These are phyloP conservation scores for Benthosema pterotum DNA, from an alignment of 2,797 vertebrate species.

Conservation along the genomic window DNA sequence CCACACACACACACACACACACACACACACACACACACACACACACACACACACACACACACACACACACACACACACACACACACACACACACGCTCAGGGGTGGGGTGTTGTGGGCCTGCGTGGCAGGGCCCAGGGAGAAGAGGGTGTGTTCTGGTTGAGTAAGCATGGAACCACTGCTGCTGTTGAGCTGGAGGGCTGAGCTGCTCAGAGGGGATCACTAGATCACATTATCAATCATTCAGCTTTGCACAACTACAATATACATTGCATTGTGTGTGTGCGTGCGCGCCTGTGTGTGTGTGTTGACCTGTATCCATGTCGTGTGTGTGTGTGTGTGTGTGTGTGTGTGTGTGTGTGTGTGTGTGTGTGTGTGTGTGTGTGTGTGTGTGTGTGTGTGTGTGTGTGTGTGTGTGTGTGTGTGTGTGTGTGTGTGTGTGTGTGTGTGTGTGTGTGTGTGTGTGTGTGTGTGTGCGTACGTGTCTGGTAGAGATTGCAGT, in stretches of 20 bases:
- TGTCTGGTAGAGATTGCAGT: no score
- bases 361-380: conserved; percentile 23
- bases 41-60: not conserved
- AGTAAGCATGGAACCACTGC: conserved; percentile 64
- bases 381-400: conserved; percentile 23
- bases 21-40: conserved; percentile 12
- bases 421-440: no score
- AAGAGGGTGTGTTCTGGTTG: conserved; percentile 66
- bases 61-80: conserved; percentile 20
- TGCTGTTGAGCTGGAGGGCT: conserved; percentile 53
- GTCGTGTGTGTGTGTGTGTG: conserved; percentile 29
- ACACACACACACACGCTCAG: conserved; percentile 11
- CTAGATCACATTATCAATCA: conserved; percentile 80
- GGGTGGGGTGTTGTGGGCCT: not conserved
- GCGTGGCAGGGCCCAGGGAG: conserved; percentile 44
- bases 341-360: conserved; percentile 17
- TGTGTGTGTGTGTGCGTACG: no score
- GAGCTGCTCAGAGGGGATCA: conserved; percentile 67
- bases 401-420: conserved; percentile 21
- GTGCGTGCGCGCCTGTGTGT: conserved; percentile 24
- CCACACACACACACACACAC: conserved; percentile 10
- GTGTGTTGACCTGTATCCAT: no score
- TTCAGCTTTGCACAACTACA: conserved; percentile 42
- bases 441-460: conserved; percentile 19
- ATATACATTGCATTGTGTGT: conserved; percentile 1